These are phyloP conservation scores for Brachionus angularis DNA, from an alignment of 1,140 invertebrate genomes.

Conservation along the genomic window DNA sequence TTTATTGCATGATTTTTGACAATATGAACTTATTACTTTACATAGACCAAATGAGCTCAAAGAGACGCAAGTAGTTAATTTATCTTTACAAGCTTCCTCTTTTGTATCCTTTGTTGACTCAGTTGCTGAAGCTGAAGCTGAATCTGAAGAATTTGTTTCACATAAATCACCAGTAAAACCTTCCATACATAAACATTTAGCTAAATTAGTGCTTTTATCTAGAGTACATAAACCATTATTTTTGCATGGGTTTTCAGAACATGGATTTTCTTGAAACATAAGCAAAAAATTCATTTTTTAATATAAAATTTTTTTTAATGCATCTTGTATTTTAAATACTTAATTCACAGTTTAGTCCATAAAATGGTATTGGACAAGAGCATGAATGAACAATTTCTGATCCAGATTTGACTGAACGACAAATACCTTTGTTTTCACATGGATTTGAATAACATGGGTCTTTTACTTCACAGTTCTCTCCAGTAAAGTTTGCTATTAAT, in stretches of 20 bases:
- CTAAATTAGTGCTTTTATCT: not conserved
- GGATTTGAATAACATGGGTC: slow-evolving; percentile 1
- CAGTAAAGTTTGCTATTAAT: not conserved
- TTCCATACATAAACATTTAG: not conserved
- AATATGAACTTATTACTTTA: not conserved
- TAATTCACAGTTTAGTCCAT: slow-evolving; percentile 20
- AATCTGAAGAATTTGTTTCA: no score
- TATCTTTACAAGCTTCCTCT: slow-evolving; percentile 9
- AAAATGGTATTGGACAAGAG: not conserved
- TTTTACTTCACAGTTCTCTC: not conserved
- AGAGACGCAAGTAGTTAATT: not conserved
- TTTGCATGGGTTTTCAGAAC: not conserved
- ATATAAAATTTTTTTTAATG: no score
- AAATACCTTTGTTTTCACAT: slow-evolving; percentile 5
- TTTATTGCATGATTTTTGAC: not conserved
- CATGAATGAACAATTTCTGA: not conserved
- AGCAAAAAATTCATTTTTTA: no score
- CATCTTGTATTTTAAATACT: no score
- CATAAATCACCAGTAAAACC: slow-evolving; percentile 6
- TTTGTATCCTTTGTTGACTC: no score
- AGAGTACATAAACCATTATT: slow-evolving; percentile 12
- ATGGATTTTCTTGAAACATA: slow-evolving; percentile 20
- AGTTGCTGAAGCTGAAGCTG: no score
- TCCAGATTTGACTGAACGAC: not conserved
- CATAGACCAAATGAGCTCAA: no score